Conservation (phyloP, 2,888 invertebrate species). For the Schizaphis graminum region DNA sequence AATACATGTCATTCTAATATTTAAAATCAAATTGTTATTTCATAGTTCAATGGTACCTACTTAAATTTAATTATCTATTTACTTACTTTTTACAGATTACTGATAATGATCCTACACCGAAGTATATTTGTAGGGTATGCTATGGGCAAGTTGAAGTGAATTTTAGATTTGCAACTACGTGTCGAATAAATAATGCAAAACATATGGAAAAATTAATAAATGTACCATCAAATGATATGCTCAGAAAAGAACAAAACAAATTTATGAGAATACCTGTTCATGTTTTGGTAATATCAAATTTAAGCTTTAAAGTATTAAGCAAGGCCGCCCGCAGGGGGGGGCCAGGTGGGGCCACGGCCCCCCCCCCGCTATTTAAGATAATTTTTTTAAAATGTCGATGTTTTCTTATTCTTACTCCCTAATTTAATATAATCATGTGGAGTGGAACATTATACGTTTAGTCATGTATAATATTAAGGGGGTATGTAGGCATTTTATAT, state of each 20-base stretch:
- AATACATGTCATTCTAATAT: background rate
- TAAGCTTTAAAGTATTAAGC: background rate
- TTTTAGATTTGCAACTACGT: background rate
- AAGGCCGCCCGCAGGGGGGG: too few species aligned
- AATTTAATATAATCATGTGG: too few species aligned
- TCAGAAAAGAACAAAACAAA: background rate
- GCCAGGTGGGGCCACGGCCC: too few species aligned
- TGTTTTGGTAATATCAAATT: conserved; percentile 7
- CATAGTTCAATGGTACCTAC: background rate
- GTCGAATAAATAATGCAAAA: background rate
- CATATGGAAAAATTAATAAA: background rate
- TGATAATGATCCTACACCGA: background rate
- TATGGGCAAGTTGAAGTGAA: background rate
- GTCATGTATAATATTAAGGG: too few species aligned
- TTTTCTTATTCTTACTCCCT: too few species aligned
- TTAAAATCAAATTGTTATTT: background rate
- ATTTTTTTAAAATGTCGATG: too few species aligned
- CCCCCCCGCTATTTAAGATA: too few species aligned
- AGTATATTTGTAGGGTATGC: conserved; percentile 41
- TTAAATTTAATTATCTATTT: background rate
- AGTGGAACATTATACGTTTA: too few species aligned
- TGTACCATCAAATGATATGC: background rate
- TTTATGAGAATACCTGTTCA: background rate
- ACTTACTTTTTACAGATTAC: conserved; percentile 25
- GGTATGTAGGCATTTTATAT: too few species aligned